These are phyloP conservation scores for Agonum fuliginosum DNA, from an alignment of 2,888 invertebrate species.

Conservation along the genomic window DNA sequence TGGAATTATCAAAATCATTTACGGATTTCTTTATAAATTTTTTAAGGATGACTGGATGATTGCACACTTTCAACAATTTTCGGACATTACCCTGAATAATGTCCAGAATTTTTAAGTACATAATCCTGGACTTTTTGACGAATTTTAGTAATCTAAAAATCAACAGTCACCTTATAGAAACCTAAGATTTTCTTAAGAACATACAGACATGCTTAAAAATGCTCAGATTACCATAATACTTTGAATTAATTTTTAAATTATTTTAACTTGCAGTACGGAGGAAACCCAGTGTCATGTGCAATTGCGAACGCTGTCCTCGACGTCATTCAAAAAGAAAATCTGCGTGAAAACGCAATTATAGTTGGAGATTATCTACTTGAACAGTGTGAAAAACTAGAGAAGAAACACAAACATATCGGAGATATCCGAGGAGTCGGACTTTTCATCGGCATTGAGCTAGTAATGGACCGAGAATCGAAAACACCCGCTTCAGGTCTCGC, in stretches of 20 bases:
- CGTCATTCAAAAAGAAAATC: conserved; percentile 90
- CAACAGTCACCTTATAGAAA: too few relatives aligned
- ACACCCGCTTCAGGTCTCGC: conserved; percentile 91
- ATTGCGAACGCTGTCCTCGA: conserved; percentile 96
- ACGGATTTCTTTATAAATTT: too few relatives aligned
- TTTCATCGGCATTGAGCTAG: conserved; percentile 96
- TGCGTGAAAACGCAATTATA: conserved; percentile 86
- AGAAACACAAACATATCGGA: conserved; percentile 87
- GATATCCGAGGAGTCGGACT: conserved; percentile 93
- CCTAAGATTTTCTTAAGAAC: background rate
- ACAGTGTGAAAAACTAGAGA: conserved; percentile 80
- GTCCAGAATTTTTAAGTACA: too few relatives aligned
- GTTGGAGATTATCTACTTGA: conserved; percentile 88
- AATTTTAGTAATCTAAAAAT: too few relatives aligned
- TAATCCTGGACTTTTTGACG: too few relatives aligned
- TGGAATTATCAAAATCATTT: too few relatives aligned
- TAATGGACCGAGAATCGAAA: conserved; percentile 83
- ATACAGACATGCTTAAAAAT: background rate
- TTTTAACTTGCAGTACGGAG: conserved; percentile 86
- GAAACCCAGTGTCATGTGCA: conserved; percentile 98
- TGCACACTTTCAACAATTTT: too few relatives aligned
- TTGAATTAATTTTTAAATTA: background rate
- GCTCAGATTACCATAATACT: background rate
- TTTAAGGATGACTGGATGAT: too few relatives aligned
- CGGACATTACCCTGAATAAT: too few relatives aligned